Evolutionary conservation across 2,797 vertebrate species (phyloP).

Genomic region (Peromyscus eremicus): DNA sequence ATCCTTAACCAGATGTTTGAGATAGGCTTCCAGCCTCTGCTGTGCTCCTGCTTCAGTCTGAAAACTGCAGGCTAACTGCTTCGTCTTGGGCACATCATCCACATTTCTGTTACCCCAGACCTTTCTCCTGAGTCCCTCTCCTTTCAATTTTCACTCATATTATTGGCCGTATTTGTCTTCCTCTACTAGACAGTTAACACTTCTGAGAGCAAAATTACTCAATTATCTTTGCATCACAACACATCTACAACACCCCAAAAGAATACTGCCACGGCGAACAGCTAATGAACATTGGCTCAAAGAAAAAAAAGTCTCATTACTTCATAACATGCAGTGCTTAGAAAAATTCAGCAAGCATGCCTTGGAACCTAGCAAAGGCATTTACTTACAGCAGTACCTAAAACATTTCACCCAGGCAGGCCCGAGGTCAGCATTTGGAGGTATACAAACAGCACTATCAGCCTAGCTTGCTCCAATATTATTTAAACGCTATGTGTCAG

Average conservation of each 20-base stretch:
- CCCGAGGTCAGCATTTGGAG: background rate
- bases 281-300: constrained; percentile 25
- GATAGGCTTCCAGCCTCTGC: background rate
- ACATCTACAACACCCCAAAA: background rate
- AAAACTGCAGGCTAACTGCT: background rate
- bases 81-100: background rate
- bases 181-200: background rate
- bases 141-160: background rate
- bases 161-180: background rate
- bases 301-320: constrained; percentile 40
- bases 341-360: background rate
- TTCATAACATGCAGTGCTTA: constrained; percentile 58
- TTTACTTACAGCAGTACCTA: background rate
- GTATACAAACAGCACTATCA: background rate
- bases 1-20: background rate
- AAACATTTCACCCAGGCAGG: background rate
- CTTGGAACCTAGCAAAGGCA: background rate
- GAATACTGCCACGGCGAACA: background rate
- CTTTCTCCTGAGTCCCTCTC: background rate
- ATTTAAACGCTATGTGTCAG: background rate
- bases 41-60: background rate
- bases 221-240: background rate
- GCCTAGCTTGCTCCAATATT: background rate
- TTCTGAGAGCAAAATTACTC: background rate
- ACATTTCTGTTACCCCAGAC: background rate